phyloP scores from a whole-genome alignment of 2,888 invertebrate species.

The Parnassius glacialis region DNA sequence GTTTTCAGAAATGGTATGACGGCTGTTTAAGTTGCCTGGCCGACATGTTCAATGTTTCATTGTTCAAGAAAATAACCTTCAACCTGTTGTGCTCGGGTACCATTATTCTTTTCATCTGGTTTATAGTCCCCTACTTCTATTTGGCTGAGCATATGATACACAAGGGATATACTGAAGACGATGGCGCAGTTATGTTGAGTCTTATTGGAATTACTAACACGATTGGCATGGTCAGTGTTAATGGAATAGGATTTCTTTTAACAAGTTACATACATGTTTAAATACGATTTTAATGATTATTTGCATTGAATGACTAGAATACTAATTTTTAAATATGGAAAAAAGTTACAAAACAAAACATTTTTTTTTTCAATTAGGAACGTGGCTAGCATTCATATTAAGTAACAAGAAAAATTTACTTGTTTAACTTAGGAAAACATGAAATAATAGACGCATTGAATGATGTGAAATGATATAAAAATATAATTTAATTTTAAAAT shows the following conservation, averaged over 20 bases:
- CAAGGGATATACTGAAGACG: constrained; percentile 85
- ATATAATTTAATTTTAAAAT: too few species aligned
- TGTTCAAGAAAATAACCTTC: constrained; percentile 89
- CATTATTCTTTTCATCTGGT: constrained; percentile 94
- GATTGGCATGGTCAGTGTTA: constrained; percentile 88
- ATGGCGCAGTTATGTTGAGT: constrained; percentile 90
- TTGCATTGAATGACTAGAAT: too few species aligned
- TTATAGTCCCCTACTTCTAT: constrained; percentile 97
- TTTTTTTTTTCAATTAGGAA: too few species aligned
- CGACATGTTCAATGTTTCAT: constrained; percentile 86
- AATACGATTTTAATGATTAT: too few species aligned
- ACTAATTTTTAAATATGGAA: too few species aligned
- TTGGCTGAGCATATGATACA: constrained; percentile 90
- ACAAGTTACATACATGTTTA: too few species aligned
- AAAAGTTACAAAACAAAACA: too few species aligned
- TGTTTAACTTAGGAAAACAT: too few species aligned
- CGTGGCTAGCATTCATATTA: too few species aligned
- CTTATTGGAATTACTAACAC: constrained; percentile 94
- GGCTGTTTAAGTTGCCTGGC: constrained; percentile 59
- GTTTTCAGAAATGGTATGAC: constrained; percentile 68
- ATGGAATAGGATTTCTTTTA: neutral
- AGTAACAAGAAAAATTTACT: too few species aligned
- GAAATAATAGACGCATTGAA: too few species aligned
- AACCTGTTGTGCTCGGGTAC: constrained; percentile 91
- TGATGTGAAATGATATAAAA: too few species aligned